Percentiles rank a stretch among this genome's conserved stretches.
phyloP scores from a whole-genome alignment of 2,113 vertebrate species.

The Archilochus colubris region DNA sequence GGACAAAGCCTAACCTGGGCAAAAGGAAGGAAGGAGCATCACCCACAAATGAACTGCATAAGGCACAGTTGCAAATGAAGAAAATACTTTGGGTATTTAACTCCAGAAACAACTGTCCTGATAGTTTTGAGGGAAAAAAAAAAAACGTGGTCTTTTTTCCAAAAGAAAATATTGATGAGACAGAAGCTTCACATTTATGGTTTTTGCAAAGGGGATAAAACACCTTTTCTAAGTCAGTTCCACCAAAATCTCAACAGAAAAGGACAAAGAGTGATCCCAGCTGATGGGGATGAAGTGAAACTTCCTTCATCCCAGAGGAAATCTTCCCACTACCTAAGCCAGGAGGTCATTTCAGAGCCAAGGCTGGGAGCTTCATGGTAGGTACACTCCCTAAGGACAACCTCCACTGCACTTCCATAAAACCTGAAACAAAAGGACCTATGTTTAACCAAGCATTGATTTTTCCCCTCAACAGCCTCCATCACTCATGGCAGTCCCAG shows the following conservation, averaged over 20 bases:
- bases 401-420: background rate
- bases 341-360: background rate
- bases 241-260: background rate
- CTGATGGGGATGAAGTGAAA: background rate
- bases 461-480: background rate
- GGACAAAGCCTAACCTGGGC: background rate
- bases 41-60: background rate
- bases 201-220: background rate
- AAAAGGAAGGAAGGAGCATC: background rate
- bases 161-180: background rate
- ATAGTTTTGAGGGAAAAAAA: background rate
- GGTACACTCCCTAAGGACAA: background rate
- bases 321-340: background rate
- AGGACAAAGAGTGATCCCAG: background rate
- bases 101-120: background rate
- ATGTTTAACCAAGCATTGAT: background rate
- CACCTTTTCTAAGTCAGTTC: background rate
- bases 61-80: background rate
- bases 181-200: background rate
- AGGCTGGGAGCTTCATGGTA: background rate
- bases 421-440: background rate
- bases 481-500: accelerated
- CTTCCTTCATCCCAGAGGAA: background rate
- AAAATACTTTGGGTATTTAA: background rate
- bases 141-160: accelerated